Base-by-base conservation (phyloP, 2,113 vertebrate genomes). In the Clarias magur region DNA sequence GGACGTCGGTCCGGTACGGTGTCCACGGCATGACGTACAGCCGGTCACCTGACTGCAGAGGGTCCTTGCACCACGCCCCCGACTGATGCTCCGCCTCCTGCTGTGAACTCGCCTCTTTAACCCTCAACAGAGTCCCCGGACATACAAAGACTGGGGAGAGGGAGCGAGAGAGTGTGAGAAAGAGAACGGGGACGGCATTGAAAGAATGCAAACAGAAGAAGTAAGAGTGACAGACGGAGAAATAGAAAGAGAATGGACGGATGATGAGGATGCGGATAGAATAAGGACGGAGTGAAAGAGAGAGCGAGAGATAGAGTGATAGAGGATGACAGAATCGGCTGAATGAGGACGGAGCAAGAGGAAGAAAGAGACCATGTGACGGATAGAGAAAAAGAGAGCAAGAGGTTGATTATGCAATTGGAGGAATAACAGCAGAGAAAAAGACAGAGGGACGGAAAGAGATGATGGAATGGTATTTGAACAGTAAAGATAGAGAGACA, bases 1-100 rank as follows among this genome's bases (percentile, higher is more conserved):
- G 94, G 56, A 96, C 97, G 94, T 99, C 98, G 0, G 97, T 98
- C 91, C 98, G 96, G 91, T 98, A 98, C 23, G 98, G 98, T 6
- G 97, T 96, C 98, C 98, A 99, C 5, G 98, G 97, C 97, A 99
- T 97, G 87, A 97, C 96, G 65, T 98, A 99, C 48, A 99, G 96
- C 2, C 97, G 96, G 89, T 99, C 98, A 1, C 97, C 97, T 0
- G 97, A 96, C 91, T 99, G 97, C 75, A 99, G 96, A 0, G 98
- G 98, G 93, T 99, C 98, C 90, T 97, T 97, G 92, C 98, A 99
- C 98, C 98, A 99, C 0, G 97, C 97, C 23, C 98, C 98, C 0
- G 97, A 96, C 90, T 98, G 97, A 90, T 99, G 97, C 88, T 97
- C 96, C 0, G 96, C 96, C 86, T 99, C 97, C 83, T 98, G 96